Conservation (phyloP, 2,113 vertebrate genomes). For the Leucoraja erinaceus region DNA sequence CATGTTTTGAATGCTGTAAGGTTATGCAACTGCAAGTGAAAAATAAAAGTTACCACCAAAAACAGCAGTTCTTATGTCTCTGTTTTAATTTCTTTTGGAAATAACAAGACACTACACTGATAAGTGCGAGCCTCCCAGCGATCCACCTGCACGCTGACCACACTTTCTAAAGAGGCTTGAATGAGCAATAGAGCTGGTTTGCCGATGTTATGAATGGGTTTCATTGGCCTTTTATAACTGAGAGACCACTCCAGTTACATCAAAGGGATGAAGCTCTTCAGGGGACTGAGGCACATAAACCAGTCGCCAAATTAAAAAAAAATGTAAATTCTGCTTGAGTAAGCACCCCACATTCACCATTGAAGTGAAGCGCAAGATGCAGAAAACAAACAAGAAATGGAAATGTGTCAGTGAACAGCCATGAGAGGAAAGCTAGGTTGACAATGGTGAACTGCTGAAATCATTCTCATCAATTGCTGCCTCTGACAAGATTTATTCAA, state of each 20-base stretch:
- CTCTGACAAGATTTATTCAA: conserved; percentile 15
- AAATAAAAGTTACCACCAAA: not conserved
- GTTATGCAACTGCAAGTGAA: not conserved
- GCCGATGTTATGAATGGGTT: conserved; percentile 22
- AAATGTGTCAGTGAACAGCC: not conserved
- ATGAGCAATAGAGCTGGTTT: not conserved
- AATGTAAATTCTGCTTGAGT: not conserved
- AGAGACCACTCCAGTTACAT: not conserved
- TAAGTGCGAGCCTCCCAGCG: not conserved
- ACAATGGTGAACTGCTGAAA: not conserved
- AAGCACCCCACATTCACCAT: not conserved
- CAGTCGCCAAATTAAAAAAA: not conserved
- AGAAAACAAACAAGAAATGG: not conserved
- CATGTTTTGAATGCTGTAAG: not conserved
- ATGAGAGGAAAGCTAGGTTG: not conserved
- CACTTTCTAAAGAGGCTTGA: not conserved
- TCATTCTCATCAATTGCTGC: not conserved
- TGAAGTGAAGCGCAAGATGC: not conserved
- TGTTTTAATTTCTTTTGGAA: not conserved
- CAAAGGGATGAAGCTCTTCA: conserved; percentile 11
- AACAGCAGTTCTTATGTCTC: not conserved
- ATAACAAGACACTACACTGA: not conserved
- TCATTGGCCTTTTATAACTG: not conserved
- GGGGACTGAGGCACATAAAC: conserved; percentile 6
- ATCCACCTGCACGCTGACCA: not conserved